Conservation (phyloP, 92 coral and sea anemone genomes). For the Bergia puertoricense region DNA sequence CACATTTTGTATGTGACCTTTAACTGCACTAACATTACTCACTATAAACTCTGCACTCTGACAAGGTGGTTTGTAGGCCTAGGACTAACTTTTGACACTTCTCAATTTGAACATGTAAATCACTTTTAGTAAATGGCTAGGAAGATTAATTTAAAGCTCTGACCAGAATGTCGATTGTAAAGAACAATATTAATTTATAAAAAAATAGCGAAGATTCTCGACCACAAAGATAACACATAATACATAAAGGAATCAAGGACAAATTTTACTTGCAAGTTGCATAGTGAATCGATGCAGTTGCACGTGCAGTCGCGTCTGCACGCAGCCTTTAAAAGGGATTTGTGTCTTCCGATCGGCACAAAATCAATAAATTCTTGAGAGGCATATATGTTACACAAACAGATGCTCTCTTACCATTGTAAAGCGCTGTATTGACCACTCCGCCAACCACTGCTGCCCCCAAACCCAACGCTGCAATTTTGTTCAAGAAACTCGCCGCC, state of each 20-base stretch:
- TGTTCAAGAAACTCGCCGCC: conserved; percentile 95
- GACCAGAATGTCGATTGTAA: not conserved
- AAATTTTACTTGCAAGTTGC: not conserved
- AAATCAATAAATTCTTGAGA: not conserved
- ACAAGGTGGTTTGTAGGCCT: not conserved
- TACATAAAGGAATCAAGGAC: too few species aligned
- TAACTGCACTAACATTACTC: too few species aligned
- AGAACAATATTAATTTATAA: too few species aligned
- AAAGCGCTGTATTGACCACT: conserved; percentile 93
- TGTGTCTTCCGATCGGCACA: not conserved
- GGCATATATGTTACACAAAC: not conserved
- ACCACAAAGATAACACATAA: not conserved
- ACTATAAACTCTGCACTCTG: not conserved
- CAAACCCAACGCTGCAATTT: conserved; percentile 80
- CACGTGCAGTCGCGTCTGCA: not conserved
- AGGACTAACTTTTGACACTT: not conserved
- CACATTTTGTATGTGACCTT: too few species aligned
- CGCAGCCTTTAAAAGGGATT: not conserved
- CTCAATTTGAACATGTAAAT: not conserved
- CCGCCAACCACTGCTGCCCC: conserved; percentile 98
- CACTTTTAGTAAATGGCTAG: too few species aligned
- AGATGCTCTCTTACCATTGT: conserved; percentile 71
- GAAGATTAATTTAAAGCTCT: too few species aligned
- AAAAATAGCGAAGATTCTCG: not conserved
- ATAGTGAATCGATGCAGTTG: not conserved